A percentile compares a stretch with the other conserved stretches of the same genome.
Evolutionary conservation across 2,888 invertebrate species (phyloP).

Genomic region (Strigamia transsilvanica): DNA sequence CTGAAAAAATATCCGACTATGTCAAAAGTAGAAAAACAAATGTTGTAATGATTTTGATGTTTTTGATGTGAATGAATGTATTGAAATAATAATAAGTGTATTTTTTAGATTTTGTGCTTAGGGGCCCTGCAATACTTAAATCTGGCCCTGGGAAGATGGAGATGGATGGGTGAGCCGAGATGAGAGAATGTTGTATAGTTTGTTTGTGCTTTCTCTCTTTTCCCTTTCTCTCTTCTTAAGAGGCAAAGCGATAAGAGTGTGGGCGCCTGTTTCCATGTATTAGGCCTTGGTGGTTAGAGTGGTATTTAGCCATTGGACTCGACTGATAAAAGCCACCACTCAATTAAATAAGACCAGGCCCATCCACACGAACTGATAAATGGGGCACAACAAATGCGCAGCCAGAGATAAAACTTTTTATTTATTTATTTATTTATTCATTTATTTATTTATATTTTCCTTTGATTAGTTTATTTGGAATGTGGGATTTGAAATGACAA

Average conservation of each 20-base stretch:
- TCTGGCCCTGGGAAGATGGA: no score
- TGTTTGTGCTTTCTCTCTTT: neutral
- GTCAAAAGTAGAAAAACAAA: no score
- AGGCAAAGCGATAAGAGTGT: slow-evolving; percentile 1
- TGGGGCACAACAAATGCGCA: neutral
- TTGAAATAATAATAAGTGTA: no score
- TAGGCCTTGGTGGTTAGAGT: slow-evolving; percentile 20
- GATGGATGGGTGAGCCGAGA: neutral
- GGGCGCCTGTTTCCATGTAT: neutral
- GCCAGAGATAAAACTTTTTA: neutral
- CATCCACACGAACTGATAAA: slow-evolving; percentile 10
- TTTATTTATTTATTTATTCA: no score
- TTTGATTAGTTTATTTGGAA: no score
- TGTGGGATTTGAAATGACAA: neutral
- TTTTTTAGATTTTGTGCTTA: no score
- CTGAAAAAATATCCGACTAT: no score
- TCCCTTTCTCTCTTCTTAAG: neutral
- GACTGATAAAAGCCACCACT: neutral
- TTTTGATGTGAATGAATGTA: no score
- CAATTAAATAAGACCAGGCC: slow-evolving; percentile 20
- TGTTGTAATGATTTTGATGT: no score
- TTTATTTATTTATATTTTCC: no score
- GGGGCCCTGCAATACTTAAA: no score
- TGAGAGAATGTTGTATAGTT: slow-evolving; percentile 1
- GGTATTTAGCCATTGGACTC: slow-evolving; percentile 11